Percentiles rank a stretch among this genome's conserved stretches.
Evolutionary conservation across 37 sponge, comb jelly and placozoan species (phyloP).

Genomic region (Tethya wilhelma): DNA sequence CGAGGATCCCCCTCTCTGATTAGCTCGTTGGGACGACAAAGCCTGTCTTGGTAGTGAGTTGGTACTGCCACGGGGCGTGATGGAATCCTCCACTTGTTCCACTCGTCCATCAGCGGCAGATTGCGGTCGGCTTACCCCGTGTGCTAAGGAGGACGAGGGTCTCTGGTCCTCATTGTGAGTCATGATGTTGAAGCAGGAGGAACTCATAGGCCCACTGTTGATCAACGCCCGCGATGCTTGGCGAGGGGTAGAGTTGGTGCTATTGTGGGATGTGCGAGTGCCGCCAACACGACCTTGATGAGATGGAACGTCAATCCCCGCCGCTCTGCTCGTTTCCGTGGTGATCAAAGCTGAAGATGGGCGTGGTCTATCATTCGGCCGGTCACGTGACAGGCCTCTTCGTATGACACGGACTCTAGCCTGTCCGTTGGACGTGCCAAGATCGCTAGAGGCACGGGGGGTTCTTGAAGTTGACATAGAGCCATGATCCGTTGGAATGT

Average conservation of each 20-base stretch:
- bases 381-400: background rate
- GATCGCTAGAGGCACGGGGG: background rate
- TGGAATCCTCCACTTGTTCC: background rate
- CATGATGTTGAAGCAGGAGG: constrained; percentile 24
- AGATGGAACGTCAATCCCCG: background rate
- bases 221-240: background rate
- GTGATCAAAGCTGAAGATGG: constrained; percentile 21
- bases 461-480: background rate
- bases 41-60: constrained; percentile 4
- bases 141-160: background rate
- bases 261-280: background rate
- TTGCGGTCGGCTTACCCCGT: background rate
- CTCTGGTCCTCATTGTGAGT: background rate
- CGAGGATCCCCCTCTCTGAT: background rate
- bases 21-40: background rate
- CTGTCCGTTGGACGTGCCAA: too few species aligned
- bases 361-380: constrained; percentile 10
- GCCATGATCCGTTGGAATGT: background rate
- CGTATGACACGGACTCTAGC: background rate
- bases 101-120: background rate
- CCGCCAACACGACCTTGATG: background rate
- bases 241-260: background rate
- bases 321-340: background rate
- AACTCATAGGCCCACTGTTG: background rate
- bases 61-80: background rate